phyloP scores from a whole-genome alignment of 2,797 vertebrate species.

The Apogon talboti region DNA sequence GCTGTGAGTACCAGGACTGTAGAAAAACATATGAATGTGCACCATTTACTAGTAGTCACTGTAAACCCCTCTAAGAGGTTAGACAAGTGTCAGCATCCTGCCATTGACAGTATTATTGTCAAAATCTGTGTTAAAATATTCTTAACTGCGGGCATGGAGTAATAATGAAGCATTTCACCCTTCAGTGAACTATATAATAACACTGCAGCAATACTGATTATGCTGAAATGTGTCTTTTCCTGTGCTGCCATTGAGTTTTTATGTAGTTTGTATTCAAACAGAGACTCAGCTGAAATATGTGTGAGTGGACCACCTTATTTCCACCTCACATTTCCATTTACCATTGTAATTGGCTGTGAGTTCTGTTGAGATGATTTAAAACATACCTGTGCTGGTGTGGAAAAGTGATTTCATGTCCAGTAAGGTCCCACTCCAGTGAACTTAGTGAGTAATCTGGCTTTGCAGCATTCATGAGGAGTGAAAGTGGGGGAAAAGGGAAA shows the following conservation, averaged over 20 bases:
- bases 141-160: not conserved
- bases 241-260: slow-evolving; percentile 17
- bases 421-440: slow-evolving; percentile 5
- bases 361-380: slow-evolving; percentile 50
- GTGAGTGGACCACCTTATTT: slow-evolving; percentile 32
- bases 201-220: slow-evolving; percentile 3
- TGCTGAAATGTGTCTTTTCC: slow-evolving; percentile 18
- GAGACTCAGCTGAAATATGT: slow-evolving; percentile 25
- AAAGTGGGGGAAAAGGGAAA: slow-evolving; percentile 44
- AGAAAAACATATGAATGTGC: too few species aligned
- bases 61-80: too few species aligned
- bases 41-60: too few species aligned
- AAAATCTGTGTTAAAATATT: not conserved
- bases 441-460: slow-evolving; percentile 43
- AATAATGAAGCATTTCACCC: slow-evolving; percentile 15
- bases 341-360: slow-evolving; percentile 23
- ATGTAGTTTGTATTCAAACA: slow-evolving; percentile 6
- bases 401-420: slow-evolving; percentile 36
- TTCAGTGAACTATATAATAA: slow-evolving; percentile 23
- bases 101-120: slow-evolving; percentile 1
- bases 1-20: too few species aligned
- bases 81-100: not conserved
- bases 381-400: slow-evolving; percentile 44
- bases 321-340: slow-evolving; percentile 22
- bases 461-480: slow-evolving; percentile 18